phyloP scores from a whole-genome alignment of 2,888 invertebrate genomes.

The Nebria salina region DNA sequence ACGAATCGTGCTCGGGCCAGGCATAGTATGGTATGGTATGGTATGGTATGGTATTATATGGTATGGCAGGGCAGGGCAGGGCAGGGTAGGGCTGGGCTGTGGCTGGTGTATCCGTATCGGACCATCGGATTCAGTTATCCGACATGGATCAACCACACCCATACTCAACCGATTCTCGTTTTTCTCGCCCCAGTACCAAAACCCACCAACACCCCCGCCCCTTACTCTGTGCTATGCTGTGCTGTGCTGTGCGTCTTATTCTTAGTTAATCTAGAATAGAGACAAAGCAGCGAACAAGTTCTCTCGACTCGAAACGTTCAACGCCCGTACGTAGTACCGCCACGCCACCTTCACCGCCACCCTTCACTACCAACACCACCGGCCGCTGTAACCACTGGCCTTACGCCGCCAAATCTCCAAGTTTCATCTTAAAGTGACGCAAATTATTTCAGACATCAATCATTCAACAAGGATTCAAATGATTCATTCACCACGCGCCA shows the following conservation, averaged over 20 bases:
- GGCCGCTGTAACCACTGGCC: background rate
- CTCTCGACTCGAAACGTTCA: constrained; percentile 8
- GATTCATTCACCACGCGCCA: background rate
- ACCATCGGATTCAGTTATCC: constrained; percentile 20
- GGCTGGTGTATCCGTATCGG: constrained; percentile 3
- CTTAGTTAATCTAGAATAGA: constrained; percentile 40
- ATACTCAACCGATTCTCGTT: background rate
- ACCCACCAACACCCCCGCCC: background rate
- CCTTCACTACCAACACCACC: background rate
- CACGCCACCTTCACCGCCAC: too few species aligned
- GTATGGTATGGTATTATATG: too few species aligned
- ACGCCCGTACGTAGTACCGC: background rate
- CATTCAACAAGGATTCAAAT: background rate
- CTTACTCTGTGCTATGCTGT: background rate
- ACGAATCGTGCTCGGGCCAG: background rate
- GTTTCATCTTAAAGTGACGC: background rate
- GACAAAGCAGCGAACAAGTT: constrained; percentile 30
- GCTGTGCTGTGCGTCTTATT: constrained; percentile 15
- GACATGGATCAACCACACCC: constrained; percentile 11
- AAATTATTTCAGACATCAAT: background rate
- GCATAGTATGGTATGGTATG: too few species aligned
- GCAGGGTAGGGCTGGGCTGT: background rate
- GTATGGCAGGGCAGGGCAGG: too few species aligned
- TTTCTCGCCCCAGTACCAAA: background rate
- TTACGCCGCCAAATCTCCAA: background rate